Percentiles rank a stretch among this genome's conserved stretches.
Conservation (phyloP, 2,113 vertebrate genomes). For the Nothobranchius kuhntae region DNA sequence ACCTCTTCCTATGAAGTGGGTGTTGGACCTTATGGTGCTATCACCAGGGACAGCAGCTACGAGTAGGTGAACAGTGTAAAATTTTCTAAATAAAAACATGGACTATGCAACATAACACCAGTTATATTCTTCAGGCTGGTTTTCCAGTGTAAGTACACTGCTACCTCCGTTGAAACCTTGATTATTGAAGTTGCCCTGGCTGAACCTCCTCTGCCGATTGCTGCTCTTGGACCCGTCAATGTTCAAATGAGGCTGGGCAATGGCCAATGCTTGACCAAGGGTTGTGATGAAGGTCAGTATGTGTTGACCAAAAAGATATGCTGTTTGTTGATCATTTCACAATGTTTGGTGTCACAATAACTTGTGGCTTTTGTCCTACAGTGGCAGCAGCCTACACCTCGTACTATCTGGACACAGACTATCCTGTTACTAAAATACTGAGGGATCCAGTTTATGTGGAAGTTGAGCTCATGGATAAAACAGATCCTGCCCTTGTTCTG, state of each 20-base stretch:
- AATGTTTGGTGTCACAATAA: constrained; percentile 1
- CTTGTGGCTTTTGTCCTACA: constrained; percentile 32
- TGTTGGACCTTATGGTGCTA: constrained; percentile 51
- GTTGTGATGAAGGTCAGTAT: constrained; percentile 70
- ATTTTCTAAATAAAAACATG: background rate
- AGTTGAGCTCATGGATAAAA: constrained; percentile 79
- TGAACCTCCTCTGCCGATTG: constrained; percentile 31
- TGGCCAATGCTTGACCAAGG: constrained; percentile 65
- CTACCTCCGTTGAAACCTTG: constrained; percentile 49
- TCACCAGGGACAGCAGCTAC: constrained; percentile 73
- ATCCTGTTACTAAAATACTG: constrained; percentile 73
- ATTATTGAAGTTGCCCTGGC: constrained; percentile 10
- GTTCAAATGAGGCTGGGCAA: constrained; percentile 72
- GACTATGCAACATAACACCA: background rate
- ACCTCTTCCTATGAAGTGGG: constrained; percentile 54
- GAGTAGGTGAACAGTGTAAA: constrained; percentile 56
- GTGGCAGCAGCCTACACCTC: constrained; percentile 64
- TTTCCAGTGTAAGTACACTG: constrained; percentile 70
- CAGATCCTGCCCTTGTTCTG: constrained; percentile 76
- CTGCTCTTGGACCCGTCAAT: constrained; percentile 51
- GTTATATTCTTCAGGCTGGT: constrained; percentile 44
- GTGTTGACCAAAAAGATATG: background rate
- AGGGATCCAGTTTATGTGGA: constrained; percentile 82
- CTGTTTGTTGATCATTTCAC: constrained; percentile 7
- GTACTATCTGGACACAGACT: constrained; percentile 64